Conservation (phyloP, 2,797 vertebrate species). For the Protonibea diacanthus region DNA sequence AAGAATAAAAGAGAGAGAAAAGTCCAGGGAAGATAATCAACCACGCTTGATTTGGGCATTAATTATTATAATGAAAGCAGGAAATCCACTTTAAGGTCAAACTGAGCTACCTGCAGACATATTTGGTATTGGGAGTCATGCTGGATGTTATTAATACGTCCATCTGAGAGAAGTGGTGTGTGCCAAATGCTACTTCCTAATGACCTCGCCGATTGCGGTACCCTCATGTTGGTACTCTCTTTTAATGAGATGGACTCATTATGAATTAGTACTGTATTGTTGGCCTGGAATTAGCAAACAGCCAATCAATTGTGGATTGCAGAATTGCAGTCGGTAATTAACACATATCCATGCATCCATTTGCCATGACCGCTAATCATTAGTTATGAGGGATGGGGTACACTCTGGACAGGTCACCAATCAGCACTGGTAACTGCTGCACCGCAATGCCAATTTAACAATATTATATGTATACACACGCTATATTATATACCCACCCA, state of each 20-base stretch:
- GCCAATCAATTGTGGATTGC: slow-evolving; percentile 29
- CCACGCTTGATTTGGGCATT: slow-evolving; percentile 73
- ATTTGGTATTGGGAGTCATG: slow-evolving; percentile 66
- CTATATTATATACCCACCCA: no score
- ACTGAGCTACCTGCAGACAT: slow-evolving; percentile 69
- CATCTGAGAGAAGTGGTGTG: slow-evolving; percentile 44
- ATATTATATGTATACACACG: no score
- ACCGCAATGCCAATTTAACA: no score
- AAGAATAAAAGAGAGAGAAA: slow-evolving; percentile 55
- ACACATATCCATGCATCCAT: not conserved
- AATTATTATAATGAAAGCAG: slow-evolving; percentile 84
- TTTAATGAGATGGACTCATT: slow-evolving; percentile 58
- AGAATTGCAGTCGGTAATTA: slow-evolving; percentile 28
- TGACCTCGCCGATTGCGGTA: slow-evolving; percentile 68
- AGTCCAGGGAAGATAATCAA: slow-evolving; percentile 75
- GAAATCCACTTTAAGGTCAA: slow-evolving; percentile 80
- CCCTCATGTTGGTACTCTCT: slow-evolving; percentile 35
- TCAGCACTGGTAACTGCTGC: no score
- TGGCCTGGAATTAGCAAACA: slow-evolving; percentile 47
- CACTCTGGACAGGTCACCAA: no score
- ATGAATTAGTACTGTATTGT: slow-evolving; percentile 53
- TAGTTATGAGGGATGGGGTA: no score
- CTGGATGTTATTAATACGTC: slow-evolving; percentile 73
- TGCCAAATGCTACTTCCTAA: slow-evolving; percentile 64
- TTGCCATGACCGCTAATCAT: no score